Evolutionary conservation across 2,888 invertebrate species (phyloP).

Genomic region (Phanerotoma sp.): DNA sequence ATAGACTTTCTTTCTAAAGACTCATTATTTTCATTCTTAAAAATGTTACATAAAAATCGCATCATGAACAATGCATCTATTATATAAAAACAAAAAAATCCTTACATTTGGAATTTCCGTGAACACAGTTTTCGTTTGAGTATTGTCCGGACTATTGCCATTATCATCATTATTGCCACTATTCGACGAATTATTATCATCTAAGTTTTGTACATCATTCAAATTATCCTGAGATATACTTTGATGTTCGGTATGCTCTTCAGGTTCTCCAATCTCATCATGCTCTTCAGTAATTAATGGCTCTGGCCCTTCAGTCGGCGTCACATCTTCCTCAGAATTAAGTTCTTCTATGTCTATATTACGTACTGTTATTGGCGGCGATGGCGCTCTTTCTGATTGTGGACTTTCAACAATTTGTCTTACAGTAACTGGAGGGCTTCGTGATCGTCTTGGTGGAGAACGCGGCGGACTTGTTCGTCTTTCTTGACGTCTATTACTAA

Average conservation of each 20-base stretch:
- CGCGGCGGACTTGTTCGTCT: constrained; percentile 23
- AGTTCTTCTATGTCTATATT: constrained; percentile 47
- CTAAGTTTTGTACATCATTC: background rate
- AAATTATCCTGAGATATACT: background rate
- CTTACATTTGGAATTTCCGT: too few relatives aligned
- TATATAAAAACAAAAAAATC: too few relatives aligned
- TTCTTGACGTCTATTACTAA: constrained; percentile 15
- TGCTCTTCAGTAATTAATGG: constrained; percentile 45
- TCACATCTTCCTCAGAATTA: constrained; percentile 35
- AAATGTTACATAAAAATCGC: too few relatives aligned
- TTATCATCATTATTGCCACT: too few relatives aligned
- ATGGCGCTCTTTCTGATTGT: constrained; percentile 22
- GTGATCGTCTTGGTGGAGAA: constrained; percentile 38
- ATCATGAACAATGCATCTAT: too few relatives aligned
- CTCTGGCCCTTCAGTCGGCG: constrained; percentile 37
- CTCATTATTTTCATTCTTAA: background rate
- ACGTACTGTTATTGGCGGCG: constrained; percentile 18
- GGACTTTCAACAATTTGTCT: constrained; percentile 31
- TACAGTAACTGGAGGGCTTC: constrained; percentile 39
- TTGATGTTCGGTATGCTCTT: constrained; percentile 33
- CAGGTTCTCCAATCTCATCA: constrained; percentile 42
- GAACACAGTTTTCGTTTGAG: too few relatives aligned
- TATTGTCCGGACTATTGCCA: too few relatives aligned
- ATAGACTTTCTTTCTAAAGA: too few relatives aligned
- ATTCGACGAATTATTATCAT: constrained; percentile 22